These are phyloP conservation scores for Blastomussa wellsi DNA, from an alignment of 92 coral and sea anemone genomes.

Conservation along the genomic window DNA sequence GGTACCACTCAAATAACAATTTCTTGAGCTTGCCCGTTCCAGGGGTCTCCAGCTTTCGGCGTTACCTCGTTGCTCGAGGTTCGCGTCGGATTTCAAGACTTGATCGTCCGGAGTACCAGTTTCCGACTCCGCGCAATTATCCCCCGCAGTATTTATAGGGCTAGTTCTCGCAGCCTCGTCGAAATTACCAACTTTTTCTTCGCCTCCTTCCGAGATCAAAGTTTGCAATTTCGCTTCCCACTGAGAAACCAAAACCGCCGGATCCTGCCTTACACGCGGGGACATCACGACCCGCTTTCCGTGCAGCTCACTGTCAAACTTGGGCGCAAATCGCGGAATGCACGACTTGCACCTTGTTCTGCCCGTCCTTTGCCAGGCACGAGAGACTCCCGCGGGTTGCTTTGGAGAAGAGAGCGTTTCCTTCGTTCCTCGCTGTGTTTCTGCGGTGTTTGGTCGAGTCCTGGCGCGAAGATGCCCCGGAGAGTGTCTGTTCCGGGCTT, in stretches of 20 bases:
- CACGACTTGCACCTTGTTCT: slow-evolving; percentile 34
- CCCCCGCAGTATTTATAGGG: background rate
- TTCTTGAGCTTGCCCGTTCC: background rate
- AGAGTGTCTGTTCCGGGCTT: slow-evolving; percentile 25
- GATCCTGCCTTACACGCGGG: slow-evolving; percentile 22
- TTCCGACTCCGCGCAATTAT: slow-evolving; percentile 1
- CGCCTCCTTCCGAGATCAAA: background rate
- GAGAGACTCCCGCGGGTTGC: background rate
- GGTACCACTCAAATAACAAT: background rate
- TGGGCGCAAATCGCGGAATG: slow-evolving; percentile 13
- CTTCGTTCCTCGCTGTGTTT: background rate
- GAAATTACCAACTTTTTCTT: background rate
- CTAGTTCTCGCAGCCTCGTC: background rate
- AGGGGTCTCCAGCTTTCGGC: background rate
- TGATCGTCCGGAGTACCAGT: background rate
- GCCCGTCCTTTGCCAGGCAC: slow-evolving; percentile 13
- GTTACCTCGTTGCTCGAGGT: background rate
- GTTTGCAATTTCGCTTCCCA: background rate
- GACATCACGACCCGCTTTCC: slow-evolving; percentile 26
- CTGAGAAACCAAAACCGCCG: slow-evolving; percentile 5
- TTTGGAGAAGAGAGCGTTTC: background rate
- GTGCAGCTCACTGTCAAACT: slow-evolving; percentile 22
- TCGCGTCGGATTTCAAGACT: background rate
- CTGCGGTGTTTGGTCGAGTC: slow-evolving; percentile 46
- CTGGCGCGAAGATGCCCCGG: slow-evolving; percentile 24